phyloP scores from a whole-genome alignment of 2,888 invertebrate genomes.

The Melangyna quadrimaculata region DNA sequence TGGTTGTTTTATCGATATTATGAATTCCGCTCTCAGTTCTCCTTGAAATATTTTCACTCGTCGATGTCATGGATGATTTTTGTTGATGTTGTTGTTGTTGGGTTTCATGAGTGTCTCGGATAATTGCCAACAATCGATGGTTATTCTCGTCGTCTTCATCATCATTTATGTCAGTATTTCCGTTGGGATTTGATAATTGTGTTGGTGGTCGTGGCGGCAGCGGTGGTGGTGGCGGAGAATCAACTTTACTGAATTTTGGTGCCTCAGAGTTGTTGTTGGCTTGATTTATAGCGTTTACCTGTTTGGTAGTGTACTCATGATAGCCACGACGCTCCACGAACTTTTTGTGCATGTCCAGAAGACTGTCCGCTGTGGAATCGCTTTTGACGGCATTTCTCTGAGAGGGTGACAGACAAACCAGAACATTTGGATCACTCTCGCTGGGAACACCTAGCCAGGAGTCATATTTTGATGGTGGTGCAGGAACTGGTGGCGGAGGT shows the following conservation, averaged over 20 bases:
- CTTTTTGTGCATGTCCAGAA: conserved; percentile 87
- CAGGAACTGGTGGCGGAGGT: conserved; percentile 71
- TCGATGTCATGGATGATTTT: conserved; percentile 73
- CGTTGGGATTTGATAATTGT: conserved; percentile 60
- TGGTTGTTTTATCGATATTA: conserved; percentile 39
- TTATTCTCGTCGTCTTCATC: conserved; percentile 78
- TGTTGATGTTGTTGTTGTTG: conserved; percentile 62
- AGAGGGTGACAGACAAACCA: conserved; percentile 88
- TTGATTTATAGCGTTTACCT: conserved; percentile 76
- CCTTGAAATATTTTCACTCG: conserved; percentile 79
- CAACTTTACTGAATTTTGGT: conserved; percentile 78
- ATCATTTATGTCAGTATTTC: conserved; percentile 71
- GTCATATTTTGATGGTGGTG: conserved; percentile 72
- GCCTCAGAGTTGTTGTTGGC: conserved; percentile 75
- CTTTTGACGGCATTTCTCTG: conserved; percentile 82
- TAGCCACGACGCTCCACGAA: conserved; percentile 85
- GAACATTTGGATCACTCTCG: conserved; percentile 83
- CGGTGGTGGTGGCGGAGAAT: conserved; percentile 77
- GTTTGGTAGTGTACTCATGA: conserved; percentile 80
- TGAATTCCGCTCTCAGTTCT: conserved; percentile 74
- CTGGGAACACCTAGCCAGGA: conserved; percentile 85
- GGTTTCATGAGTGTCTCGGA: conserved; percentile 81
- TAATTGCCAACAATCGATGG: conserved; percentile 85
- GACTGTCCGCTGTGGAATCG: conserved; percentile 82
- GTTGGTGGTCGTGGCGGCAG: conserved; percentile 77